Percentiles rank a stretch among this genome's conserved stretches.
These are phyloP conservation scores for Callinectes sapidus DNA, from an alignment of 2,888 invertebrate genomes.

Conservation along the genomic window DNA sequence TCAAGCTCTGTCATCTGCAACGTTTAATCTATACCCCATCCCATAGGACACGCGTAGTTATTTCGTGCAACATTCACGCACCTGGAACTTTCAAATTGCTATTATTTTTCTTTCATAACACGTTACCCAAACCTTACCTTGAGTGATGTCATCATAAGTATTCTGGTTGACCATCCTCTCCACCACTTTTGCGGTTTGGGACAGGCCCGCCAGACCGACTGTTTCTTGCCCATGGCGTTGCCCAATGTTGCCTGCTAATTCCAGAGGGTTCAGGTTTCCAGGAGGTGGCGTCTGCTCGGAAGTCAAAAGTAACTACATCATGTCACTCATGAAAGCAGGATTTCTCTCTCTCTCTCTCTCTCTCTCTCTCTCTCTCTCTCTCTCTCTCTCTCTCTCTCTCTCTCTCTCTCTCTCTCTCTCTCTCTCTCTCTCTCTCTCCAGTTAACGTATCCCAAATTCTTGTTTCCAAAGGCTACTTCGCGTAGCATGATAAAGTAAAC, in stretches of 20 bases:
- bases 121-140: slow-evolving; percentile 79
- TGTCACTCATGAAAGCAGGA: too few relatives aligned
- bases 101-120: background rate
- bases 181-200: slow-evolving; percentile 80
- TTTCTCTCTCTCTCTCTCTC: background rate
- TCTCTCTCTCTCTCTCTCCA: background rate
- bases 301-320: background rate
- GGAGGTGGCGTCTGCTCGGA: slow-evolving; percentile 3
- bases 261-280: background rate
- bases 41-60: too few relatives aligned
- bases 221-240: background rate
- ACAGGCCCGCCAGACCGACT: slow-evolving; percentile 18
- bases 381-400: background rate
- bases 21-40: too few relatives aligned
- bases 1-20: too few relatives aligned
- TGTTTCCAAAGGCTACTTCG: too few relatives aligned
- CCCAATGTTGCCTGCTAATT: background rate
- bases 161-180: slow-evolving; percentile 97
- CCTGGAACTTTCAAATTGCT: background rate
- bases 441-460: too few relatives aligned
- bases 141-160: slow-evolving; percentile 91
- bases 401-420: background rate
- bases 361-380: background rate
- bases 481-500: too few relatives aligned
- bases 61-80: background rate